These are phyloP conservation scores for Geophilus truncorum DNA, from an alignment of 2,888 invertebrate species.

Conservation along the genomic window DNA sequence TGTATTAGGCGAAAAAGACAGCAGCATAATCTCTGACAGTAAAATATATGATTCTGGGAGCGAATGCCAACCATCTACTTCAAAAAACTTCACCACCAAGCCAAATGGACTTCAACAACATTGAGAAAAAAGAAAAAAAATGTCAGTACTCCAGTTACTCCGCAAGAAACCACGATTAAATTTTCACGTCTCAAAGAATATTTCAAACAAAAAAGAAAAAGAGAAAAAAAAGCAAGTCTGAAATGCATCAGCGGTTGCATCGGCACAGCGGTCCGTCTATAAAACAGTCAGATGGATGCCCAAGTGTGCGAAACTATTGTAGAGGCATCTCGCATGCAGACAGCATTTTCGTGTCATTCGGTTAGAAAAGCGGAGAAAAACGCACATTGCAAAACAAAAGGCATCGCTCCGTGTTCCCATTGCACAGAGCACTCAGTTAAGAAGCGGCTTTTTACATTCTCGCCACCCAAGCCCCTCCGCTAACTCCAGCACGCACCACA, in stretches of 20 bases:
- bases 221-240: neutral
- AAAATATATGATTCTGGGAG: neutral
- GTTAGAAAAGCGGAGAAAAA: neutral
- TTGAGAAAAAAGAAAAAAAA: neutral
- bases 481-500: constrained; percentile 1
- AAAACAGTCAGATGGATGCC: neutral
- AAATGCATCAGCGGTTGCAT: neutral
- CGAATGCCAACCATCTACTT: neutral
- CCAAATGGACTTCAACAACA: neutral
- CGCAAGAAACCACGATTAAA: neutral
- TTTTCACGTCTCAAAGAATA: neutral
- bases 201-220: neutral
- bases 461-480: neutral
- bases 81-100: neutral
- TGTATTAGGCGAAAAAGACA: neutral
- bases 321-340: neutral
- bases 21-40: neutral
- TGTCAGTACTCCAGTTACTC: neutral
- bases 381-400: constrained; percentile 16
- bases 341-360: constrained; percentile 6
- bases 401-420: neutral
- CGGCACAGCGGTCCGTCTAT: neutral
- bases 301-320: neutral
- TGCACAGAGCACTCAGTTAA: constrained; percentile 1
- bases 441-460: neutral